Base-by-base conservation (phyloP, 1,140 invertebrate genomes). In the Brachionus koreanus region DNA sequence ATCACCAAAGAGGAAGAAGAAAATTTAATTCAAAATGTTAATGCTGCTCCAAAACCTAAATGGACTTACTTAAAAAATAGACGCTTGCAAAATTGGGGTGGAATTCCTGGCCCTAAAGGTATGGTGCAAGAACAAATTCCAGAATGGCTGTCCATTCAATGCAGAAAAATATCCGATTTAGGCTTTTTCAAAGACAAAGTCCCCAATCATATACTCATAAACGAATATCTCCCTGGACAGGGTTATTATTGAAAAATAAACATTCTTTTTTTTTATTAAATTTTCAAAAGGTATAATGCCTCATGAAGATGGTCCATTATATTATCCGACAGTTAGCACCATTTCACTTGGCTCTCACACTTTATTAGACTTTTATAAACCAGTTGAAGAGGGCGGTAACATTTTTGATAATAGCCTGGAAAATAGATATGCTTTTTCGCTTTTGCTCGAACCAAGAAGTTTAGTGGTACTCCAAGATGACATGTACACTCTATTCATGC, bases 11-110 rank as follows among this genome's bases (percentile, higher is more conserved):
- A 91, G 83, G 95, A 98, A 87, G 96, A 98, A 88, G 86, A 89
- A 49, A 86, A 89, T 33, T 91, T 98, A 82, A 75, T 91, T 19
- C 84, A 87, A 35, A 85, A 88, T 76, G 92, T 98, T 12, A 92
- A 95, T 86, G 88, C 89, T 65, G 92, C 91, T 25, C 96, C 97
- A 6, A 93, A 95, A 87, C 95, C 96, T 42, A 97, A 97, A 88
- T 99, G 97, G 97, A 96, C 94, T 4, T 93, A 94, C 86, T 89
- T 99, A 35, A 92, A 92, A 23, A 93, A 97, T 87, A 90, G 97
- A 83, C 91, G 95, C 84, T 89, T 98, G 10, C 95, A 98, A 88
- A 97, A 98, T 88, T 98, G 96, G 93, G 97, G 97, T 67, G 96
- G 96, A 0, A 89, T 96, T 52, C 95, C 95, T 5, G 94, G 96